Evolutionary conservation across 2,888 invertebrate species (phyloP), one percentile per base, ranked within the genome.

Genomic region (Oligia latruncula): DNA sequence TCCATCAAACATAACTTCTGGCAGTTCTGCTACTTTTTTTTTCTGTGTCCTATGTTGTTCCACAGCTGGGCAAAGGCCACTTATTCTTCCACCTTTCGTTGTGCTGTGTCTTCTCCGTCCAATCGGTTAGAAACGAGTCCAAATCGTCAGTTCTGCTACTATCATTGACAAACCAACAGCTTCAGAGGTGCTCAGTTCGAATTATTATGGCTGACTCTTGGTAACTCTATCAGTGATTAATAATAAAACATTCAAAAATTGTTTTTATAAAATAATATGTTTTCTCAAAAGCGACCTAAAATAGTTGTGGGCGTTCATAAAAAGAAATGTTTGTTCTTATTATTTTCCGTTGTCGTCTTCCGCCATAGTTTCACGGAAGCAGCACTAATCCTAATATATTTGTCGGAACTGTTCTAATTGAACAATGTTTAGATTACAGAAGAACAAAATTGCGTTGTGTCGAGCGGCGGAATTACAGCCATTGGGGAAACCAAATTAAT

Each of bases 401-500:
- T 80, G 74, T 71, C 73, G 80, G 78, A 82, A 82, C 79, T 74
- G 83, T 79, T 88, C 83, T 87, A 88, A 90, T 89, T 80, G 82
- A 88, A 86, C 86, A 84, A 85, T 88, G 86, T 89, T 89, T 89
- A 89, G 80, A 88, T 90, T 89, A 90, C 87, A 86, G 88, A 88
- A 87, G 88, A 91, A 92, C 88, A 86, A 91, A 90, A 91, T 91
- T 91, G 87, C 86, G 87, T 90, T 90, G 87, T 89, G 90, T 89
- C 85, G 88, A 88, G 85, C 83, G 84, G 81, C 85, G 88, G 86
- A 89, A 90, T 90, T 90, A 90, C 88, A 90, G 87, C 87, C 86
- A 90, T 91, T 88, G 89, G 89, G 90, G 88, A 93, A 87, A 90
- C 90, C 90, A 89, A 93, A 93, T 93, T 93, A 93, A 93, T 93